These are phyloP conservation scores for Hyles euphorbiae DNA, from an alignment of 1,140 invertebrate species.

Conservation along the genomic window DNA sequence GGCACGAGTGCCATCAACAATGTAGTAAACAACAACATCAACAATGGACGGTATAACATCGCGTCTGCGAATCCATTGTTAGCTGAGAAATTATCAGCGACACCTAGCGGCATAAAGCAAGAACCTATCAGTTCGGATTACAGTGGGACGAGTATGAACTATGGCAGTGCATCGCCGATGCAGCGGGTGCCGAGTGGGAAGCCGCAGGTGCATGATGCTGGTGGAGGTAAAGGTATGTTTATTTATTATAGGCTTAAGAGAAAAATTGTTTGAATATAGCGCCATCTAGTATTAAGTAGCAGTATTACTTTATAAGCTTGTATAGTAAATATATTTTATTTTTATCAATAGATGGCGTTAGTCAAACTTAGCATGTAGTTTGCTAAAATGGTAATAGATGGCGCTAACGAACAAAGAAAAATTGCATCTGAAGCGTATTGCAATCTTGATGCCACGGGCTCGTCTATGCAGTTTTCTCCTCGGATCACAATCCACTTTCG, in stretches of 20 bases:
- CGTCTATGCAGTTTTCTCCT: slow-evolving; percentile 55
- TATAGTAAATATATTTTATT: no score
- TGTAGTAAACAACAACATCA: slow-evolving; percentile 71
- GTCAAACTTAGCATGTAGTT: slow-evolving; percentile 3
- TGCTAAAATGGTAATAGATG: slow-evolving; percentile 11
- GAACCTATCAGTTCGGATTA: slow-evolving; percentile 72
- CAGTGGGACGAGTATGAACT: slow-evolving; percentile 69
- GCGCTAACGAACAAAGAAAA: slow-evolving; percentile 3
- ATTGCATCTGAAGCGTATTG: background rate
- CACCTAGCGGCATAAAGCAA: slow-evolving; percentile 76
- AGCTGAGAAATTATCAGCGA: slow-evolving; percentile 78
- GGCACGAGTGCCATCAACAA: slow-evolving; percentile 67
- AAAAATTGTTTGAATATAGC: slow-evolving; percentile 10
- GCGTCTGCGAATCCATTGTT: slow-evolving; percentile 88
- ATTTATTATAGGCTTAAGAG: slow-evolving; percentile 6
- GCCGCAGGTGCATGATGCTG: slow-evolving; percentile 67
- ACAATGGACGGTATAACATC: slow-evolving; percentile 84
- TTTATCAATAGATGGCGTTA: slow-evolving; percentile 34
- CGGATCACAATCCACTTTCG: slow-evolving; percentile 59
- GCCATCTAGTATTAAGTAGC: slow-evolving; percentile 34
- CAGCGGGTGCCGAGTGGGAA: slow-evolving; percentile 72
- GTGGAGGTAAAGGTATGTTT: slow-evolving; percentile 72
- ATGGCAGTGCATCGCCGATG: slow-evolving; percentile 68
- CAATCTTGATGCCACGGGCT: slow-evolving; percentile 19
- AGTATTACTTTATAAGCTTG: slow-evolving; percentile 15